Conservation (phyloP, 2,797 vertebrate genomes). For the Diceros bicornis region DNA sequence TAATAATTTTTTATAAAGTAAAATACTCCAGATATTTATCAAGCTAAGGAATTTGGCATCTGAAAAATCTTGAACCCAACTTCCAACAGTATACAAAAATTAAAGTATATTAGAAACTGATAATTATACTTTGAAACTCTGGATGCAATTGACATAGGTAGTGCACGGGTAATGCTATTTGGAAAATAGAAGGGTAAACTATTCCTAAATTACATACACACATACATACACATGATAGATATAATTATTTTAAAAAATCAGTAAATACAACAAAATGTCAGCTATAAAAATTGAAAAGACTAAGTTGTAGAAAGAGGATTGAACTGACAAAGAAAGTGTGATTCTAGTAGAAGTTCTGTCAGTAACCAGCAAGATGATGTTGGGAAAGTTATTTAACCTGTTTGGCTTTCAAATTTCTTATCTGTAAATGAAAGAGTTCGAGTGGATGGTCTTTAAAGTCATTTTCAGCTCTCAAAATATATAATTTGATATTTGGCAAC, state of each 20-base stretch:
- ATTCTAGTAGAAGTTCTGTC: background rate
- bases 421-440: background rate
- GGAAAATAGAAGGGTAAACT: conserved; percentile 9
- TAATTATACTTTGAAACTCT: background rate
- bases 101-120: background rate
- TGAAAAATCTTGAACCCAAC: background rate
- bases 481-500: background rate
- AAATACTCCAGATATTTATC: background rate
- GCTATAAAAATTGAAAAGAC: background rate
- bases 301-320: background rate
- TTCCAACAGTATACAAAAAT: background rate
- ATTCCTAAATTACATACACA: background rate
- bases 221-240: background rate
- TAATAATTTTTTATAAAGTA: background rate
- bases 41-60: background rate
- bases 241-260: background rate
- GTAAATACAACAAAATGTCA: background rate
- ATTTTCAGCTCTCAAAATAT: conserved; percentile 44
- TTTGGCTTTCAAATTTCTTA: conserved; percentile 19
- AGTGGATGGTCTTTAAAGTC: background rate
- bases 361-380: background rate
- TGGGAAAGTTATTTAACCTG: background rate
- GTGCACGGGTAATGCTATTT: background rate
- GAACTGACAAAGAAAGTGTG: background rate
- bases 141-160: background rate